phyloP scores from a whole-genome alignment of 2,888 invertebrate species.

The Watsonalla cultraria region DNA sequence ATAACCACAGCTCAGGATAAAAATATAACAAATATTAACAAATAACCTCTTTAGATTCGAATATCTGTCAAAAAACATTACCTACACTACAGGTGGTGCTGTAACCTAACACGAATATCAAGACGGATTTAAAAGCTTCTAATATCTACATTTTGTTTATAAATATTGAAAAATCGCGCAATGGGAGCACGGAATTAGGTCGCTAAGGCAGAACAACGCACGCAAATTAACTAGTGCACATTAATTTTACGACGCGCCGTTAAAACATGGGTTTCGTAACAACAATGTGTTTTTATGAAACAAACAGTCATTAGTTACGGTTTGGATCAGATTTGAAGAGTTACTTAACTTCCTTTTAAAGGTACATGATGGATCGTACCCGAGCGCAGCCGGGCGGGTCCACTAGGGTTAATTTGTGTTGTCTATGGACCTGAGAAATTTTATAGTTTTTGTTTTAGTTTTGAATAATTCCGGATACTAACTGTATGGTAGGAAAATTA shows the following conservation, averaged over 20 bases:
- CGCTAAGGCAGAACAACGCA: slow-evolving; percentile 20
- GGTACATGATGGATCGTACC: slow-evolving; percentile 14
- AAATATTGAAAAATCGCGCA: slow-evolving; percentile 22
- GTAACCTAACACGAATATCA: not conserved
- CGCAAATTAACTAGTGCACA: slow-evolving; percentile 15
- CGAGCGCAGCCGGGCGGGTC: too few species aligned
- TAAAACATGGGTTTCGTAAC: slow-evolving; percentile 4
- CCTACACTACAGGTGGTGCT: not conserved
- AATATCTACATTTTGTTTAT: not conserved
- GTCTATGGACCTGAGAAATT: too few species aligned
- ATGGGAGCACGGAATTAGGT: slow-evolving; percentile 22
- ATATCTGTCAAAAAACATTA: too few species aligned
- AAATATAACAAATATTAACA: too few species aligned
- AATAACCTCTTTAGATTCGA: too few species aligned
- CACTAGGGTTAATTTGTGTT: too few species aligned
- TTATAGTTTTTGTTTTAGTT: too few species aligned
- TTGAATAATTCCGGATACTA: too few species aligned
- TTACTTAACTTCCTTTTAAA: slow-evolving; percentile 5
- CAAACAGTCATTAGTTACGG: slow-evolving; percentile 3
- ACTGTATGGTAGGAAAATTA: too few species aligned
- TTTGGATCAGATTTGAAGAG: not conserved
- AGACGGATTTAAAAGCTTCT: not conserved
- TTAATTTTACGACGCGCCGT: slow-evolving; percentile 13
- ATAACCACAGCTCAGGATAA: too few species aligned
- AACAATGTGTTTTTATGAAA: not conserved